Evolutionary conservation across 2,797 vertebrate genomes (phyloP).

Genomic region (Sebastes kiyomatsui): DNA sequence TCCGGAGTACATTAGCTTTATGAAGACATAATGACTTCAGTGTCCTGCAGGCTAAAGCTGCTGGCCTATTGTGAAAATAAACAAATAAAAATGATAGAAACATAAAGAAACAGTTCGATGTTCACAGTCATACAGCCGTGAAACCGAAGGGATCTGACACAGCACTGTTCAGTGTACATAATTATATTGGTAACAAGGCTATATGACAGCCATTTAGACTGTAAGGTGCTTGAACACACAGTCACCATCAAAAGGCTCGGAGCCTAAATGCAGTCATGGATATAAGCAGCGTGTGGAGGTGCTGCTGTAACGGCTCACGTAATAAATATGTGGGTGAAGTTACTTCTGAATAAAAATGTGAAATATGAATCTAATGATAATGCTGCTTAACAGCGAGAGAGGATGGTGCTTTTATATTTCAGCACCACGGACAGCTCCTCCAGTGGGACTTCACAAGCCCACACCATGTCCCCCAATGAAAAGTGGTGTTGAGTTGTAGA

Average conservation of each 20-base stretch:
- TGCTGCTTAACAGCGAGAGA: not conserved
- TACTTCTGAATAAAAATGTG: not conserved
- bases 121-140: constrained; percentile 4
- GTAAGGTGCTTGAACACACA: constrained; percentile 44
- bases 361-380: not conserved
- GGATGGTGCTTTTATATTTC: constrained; percentile 21
- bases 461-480: not conserved
- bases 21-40: not conserved
- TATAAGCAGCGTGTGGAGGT: constrained; percentile 10
- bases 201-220: constrained; percentile 68
- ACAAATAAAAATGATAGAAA: not conserved
- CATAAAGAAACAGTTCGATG: not conserved
- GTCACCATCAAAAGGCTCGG: constrained; percentile 33
- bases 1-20: not conserved
- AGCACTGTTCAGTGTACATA: constrained; percentile 41
- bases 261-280: constrained; percentile 52
- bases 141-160: constrained; percentile 43
- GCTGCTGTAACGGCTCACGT: not conserved
- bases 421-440: constrained; percentile 64
- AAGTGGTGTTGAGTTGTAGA: constrained; percentile 34
- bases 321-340: constrained; percentile 3
- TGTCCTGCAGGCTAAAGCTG: not conserved
- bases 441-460: not conserved
- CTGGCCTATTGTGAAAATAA: not conserved
- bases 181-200: constrained; percentile 56